Base-by-base conservation (phyloP, 30 jellyfish, hydroid and myxozoan genomes). In the Phacellophora camtschatica region DNA sequence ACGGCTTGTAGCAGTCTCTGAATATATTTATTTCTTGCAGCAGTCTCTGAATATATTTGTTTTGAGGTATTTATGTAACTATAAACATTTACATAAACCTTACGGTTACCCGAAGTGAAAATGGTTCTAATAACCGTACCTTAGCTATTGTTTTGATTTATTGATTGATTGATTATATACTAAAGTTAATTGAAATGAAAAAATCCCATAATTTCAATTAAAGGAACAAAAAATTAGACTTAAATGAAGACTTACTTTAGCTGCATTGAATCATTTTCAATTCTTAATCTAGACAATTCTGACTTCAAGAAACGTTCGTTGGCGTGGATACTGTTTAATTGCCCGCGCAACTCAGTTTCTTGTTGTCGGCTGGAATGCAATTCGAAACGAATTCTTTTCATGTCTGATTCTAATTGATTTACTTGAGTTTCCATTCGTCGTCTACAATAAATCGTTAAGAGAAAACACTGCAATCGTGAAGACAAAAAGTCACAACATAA, bases 371-470 rank as follows among this genome's bases (percentile, higher is more conserved):
- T 74, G 0, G 95, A 77, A 78, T 76, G 95, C 13, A 94, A 65
- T 24, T 94, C 99, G 41, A 57, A 59, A 30, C 96, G 89, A 25
- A 79, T 54, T 65, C 95, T 68, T 66, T 88, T 94, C 85, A 88
- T 24, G 56, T 94, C 99, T 11, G 96, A 67, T 73, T 94, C 99
- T 74, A 75, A 11, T 42, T 94, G 99, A 57, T 70, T 57, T 9
- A 79, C 66, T 51, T 94, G 99, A 22, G 87, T 87, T 37, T 94
- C 99, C 31, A 88, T 31, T 41, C 95, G 77, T 1, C 99, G 99
- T 33, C 99, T 94, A 59, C 37, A 70, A 78, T 24, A 16, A 4
- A 19, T 61, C 11, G 8, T 32, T 61, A 61, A 19, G 12, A 24
- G 20, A 11, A 61, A 16, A 61, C 10, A 61, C 7, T 15, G 22